Percentiles rank a stretch among this genome's conserved stretches.
Conservation (phyloP, 2,888 invertebrate species). For the Neria commutata region DNA sequence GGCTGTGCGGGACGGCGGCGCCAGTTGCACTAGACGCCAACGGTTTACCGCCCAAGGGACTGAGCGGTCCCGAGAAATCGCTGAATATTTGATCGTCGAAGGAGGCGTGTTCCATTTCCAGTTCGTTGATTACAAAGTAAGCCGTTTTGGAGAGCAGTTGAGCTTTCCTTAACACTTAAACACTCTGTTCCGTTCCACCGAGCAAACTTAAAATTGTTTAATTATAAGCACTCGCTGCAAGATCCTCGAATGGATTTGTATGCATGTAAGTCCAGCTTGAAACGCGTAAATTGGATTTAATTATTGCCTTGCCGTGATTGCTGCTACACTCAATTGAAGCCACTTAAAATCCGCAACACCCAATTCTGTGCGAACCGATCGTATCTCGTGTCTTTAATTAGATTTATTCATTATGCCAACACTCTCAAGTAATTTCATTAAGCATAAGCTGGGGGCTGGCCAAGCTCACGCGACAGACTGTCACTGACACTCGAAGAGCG, state of each 20-base stretch:
- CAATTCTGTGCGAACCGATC: background rate
- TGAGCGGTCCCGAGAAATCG: slow-evolving; percentile 72
- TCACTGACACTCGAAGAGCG: slow-evolving; percentile 6
- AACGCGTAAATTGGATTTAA: slow-evolving; percentile 9
- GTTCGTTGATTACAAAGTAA: background rate
- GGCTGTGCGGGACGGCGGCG: slow-evolving; percentile 62
- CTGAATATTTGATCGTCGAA: slow-evolving; percentile 83
- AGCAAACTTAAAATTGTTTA: slow-evolving; percentile 5
- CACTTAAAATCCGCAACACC: slow-evolving; percentile 5
- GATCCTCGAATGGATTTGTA: background rate
- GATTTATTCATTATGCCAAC: background rate
- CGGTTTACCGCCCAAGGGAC: slow-evolving; percentile 61
- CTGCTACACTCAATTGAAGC: background rate
- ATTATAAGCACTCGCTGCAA: background rate
- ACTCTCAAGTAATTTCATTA: background rate
- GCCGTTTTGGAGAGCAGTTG: background rate
- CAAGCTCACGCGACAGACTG: background rate
- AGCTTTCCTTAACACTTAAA: background rate
- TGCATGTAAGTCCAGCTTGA: background rate
- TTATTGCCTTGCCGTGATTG: slow-evolving; percentile 6
- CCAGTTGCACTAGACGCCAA: slow-evolving; percentile 60
- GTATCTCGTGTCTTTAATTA: slow-evolving; percentile 2
- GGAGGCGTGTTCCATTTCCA: slow-evolving; percentile 70
- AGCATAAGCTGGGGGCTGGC: background rate
- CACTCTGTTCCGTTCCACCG: no score